Percentiles rank a stretch among this genome's conserved stretches.
These are phyloP conservation scores for Setophaga coronata DNA, from an alignment of 2,113 vertebrate genomes.

Conservation along the genomic window DNA sequence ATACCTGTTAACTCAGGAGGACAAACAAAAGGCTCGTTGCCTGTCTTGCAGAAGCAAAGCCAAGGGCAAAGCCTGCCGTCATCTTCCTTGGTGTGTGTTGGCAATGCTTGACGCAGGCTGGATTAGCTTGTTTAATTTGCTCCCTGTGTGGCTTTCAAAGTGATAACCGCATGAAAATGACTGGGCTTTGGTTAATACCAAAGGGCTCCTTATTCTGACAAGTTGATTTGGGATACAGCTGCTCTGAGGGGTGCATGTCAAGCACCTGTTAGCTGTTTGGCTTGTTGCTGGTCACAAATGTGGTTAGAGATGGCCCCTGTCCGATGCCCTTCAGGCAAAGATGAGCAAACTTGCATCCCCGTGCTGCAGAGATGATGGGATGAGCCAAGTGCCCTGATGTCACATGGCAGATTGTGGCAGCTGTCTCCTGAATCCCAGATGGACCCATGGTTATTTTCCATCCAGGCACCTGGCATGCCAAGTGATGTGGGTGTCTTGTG, in stretches of 20 bases:
- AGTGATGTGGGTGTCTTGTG: neutral
- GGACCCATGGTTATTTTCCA: neutral
- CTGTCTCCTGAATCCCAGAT: neutral
- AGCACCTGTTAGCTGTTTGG: neutral
- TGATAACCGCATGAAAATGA: neutral
- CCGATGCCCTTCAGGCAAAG: neutral
- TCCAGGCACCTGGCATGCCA: neutral
- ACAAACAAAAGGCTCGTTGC: neutral
- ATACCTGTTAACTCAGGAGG: neutral
- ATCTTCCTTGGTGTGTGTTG: neutral
- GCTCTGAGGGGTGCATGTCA: neutral
- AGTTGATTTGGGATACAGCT: neutral
- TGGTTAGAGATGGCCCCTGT: neutral
- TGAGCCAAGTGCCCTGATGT: neutral
- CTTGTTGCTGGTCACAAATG: neutral
- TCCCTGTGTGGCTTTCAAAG: neutral
- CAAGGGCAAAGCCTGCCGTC: neutral
- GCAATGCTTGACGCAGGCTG: neutral
- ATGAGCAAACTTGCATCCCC: neutral
- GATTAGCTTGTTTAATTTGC: constrained; percentile 35
- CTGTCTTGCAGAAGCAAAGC: neutral
- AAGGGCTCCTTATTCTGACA: neutral
- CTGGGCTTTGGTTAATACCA: neutral
- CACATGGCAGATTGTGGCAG: neutral
- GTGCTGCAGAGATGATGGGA: neutral